These are phyloP conservation scores for Thymallus thymallus DNA, from an alignment of 2,113 vertebrate genomes.

Conservation along the genomic window DNA sequence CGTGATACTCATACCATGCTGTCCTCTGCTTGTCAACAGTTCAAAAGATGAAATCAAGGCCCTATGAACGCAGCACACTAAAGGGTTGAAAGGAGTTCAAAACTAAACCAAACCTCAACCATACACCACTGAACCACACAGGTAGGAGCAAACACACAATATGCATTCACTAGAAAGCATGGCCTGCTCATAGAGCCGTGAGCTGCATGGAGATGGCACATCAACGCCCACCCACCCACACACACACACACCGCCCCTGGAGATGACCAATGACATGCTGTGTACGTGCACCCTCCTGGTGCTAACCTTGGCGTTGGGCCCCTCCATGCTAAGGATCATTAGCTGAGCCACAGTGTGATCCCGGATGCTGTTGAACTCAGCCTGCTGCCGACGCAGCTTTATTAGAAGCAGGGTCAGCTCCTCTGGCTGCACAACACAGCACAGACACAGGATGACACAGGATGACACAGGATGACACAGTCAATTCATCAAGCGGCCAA, in stretches of 20 bases:
- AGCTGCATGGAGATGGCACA: background rate
- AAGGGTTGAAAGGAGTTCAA: background rate
- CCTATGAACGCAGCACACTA: background rate
- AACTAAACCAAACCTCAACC: background rate
- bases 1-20: background rate
- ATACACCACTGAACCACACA: background rate
- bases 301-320: slow-evolving; percentile 97
- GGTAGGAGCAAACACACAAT: background rate
- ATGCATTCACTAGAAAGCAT: slow-evolving; percentile 2
- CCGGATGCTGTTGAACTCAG: slow-evolving; percentile 92
- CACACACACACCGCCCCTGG: slow-evolving; percentile 21
- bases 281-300: background rate
- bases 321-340: slow-evolving; percentile 89
- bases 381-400: slow-evolving; percentile 97
- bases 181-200: background rate
- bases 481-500: background rate
- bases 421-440: slow-evolving; percentile 84
- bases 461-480: background rate
- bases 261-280: background rate
- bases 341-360: slow-evolving; percentile 94
- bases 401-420: slow-evolving; percentile 98
- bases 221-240: slow-evolving; percentile 4
- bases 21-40: background rate
- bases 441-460: background rate
- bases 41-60: background rate